Evolutionary conservation across 2,888 invertebrate genomes (phyloP).

Genomic region (Xylota segnis): DNA sequence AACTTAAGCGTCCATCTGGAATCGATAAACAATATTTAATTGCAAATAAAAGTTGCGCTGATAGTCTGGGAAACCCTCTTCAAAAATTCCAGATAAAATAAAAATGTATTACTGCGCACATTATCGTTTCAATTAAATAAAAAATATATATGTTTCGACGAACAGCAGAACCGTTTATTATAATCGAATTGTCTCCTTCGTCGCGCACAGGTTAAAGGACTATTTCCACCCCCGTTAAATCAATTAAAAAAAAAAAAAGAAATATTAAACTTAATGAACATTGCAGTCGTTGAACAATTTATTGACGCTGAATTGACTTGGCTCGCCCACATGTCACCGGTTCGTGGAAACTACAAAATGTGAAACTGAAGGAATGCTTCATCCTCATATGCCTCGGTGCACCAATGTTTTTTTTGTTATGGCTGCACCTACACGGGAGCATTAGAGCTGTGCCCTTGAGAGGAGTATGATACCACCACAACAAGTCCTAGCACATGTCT

Average conservation of each 20-base stretch:
- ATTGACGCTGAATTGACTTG: slow-evolving; percentile 34
- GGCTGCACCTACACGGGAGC: slow-evolving; percentile 14
- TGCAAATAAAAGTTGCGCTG: not conserved
- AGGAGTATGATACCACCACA: not conserved
- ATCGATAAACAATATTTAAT: not conserved
- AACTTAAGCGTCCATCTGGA: too few relatives aligned
- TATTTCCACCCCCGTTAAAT: not conserved
- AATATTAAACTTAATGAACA: slow-evolving; percentile 22
- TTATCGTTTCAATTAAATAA: not conserved
- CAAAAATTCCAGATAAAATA: not conserved
- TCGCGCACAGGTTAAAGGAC: not conserved
- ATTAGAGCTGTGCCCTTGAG: not conserved
- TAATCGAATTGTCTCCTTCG: not conserved
- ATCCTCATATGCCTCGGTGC: slow-evolving; percentile 43
- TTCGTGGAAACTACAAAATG: slow-evolving; percentile 10
- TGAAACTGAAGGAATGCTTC: slow-evolving; percentile 6
- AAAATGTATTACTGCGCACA: not conserved
- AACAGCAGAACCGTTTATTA: not conserved
- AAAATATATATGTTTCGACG: not conserved
- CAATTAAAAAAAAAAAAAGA: not conserved
- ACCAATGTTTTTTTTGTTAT: slow-evolving; percentile 17
- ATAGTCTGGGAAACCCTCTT: not conserved
- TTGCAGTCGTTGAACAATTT: slow-evolving; percentile 43
- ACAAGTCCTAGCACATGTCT: slow-evolving; percentile 2
- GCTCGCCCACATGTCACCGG: slow-evolving; percentile 16